Evolutionary conservation across 2,797 vertebrate genomes (phyloP).

Genomic region (Florisuga fusca): DNA sequence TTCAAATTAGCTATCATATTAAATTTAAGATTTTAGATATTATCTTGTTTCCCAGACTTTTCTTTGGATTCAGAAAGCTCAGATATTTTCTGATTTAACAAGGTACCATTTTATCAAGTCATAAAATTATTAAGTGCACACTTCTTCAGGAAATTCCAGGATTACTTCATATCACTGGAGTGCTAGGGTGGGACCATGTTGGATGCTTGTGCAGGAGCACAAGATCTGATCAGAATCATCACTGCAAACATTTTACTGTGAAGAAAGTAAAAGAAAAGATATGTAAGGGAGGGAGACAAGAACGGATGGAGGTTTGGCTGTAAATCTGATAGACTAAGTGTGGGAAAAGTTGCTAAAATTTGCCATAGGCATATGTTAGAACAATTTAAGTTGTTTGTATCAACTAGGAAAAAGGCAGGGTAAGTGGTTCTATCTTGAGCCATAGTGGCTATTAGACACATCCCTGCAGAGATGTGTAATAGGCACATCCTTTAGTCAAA

Average conservation of each 20-base stretch:
- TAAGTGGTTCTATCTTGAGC: neutral
- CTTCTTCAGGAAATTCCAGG: neutral
- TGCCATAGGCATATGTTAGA: neutral
- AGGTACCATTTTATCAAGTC: neutral
- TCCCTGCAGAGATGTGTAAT: neutral
- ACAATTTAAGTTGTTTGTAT: neutral
- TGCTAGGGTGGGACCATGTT: neutral
- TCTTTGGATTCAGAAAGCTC: neutral
- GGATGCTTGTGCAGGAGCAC: neutral
- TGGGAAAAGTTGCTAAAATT: neutral
- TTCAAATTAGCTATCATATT: neutral
- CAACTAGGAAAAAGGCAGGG: neutral
- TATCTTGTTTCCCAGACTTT: neutral
- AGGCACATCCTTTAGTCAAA: neutral
- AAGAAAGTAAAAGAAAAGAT: neutral
- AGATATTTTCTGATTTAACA: neutral
- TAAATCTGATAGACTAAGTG: neutral
- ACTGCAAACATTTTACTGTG: neutral
- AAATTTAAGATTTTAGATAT: neutral
- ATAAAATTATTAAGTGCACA: neutral
- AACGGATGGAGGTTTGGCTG: neutral
- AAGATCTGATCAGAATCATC: neutral
- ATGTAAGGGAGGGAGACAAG: neutral
- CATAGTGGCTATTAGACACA: neutral
- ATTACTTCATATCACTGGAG: neutral